phyloP scores from a whole-genome alignment of 2,888 invertebrate species.

The Sycophila texana region DNA sequence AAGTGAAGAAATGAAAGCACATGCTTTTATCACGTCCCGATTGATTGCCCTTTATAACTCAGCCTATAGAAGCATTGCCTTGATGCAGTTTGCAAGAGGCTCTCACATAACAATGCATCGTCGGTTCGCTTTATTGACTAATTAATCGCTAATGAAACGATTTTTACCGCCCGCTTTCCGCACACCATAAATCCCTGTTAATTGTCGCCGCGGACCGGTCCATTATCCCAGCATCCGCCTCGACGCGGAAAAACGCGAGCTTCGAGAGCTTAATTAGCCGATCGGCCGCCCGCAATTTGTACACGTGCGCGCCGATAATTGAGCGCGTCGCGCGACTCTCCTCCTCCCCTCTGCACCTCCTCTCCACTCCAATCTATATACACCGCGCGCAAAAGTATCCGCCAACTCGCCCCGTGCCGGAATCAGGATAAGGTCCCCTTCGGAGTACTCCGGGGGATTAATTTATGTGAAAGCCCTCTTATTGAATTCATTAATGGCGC shows the following conservation, averaged over 20 bases:
- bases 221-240: not conserved
- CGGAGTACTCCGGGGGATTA: constrained; percentile 29
- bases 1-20: too few relatives aligned
- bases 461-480: constrained; percentile 52
- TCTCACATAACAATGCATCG: too few relatives aligned
- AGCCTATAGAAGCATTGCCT: too few relatives aligned
- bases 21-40: not conserved
- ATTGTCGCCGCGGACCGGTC: constrained; percentile 18
- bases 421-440: not conserved
- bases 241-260: constrained; percentile 19
- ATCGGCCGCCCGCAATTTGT: constrained; percentile 13
- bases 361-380: too few relatives aligned
- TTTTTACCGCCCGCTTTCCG: constrained; percentile 19
- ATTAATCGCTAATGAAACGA: constrained; percentile 34
- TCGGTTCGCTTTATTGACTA: constrained; percentile 1
- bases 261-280: constrained; percentile 50
- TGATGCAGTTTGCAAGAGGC: too few relatives aligned
- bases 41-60: not conserved
- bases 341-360: not conserved
- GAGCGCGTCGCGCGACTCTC: not conserved
- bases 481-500: constrained; percentile 54
- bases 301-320: not conserved
- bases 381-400: too few relatives aligned
- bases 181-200: constrained; percentile 38
- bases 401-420: too few relatives aligned